Conservation (phyloP, 2,797 vertebrate genomes). For the Australoheros facetus region DNA sequence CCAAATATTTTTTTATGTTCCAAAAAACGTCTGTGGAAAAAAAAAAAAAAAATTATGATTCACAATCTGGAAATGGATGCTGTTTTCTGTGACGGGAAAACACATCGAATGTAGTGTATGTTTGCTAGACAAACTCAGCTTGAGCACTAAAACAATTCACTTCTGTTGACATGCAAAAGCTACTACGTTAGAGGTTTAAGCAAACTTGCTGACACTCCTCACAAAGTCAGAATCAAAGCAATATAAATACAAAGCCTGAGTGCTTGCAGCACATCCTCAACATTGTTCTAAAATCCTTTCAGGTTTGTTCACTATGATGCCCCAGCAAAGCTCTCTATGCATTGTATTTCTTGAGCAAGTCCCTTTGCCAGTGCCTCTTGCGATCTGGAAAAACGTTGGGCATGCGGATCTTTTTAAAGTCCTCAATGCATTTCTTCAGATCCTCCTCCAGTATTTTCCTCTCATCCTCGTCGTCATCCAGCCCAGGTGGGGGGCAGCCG, state of each 20-base stretch:
- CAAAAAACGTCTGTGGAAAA: constrained; percentile 6
- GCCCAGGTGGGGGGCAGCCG: constrained; percentile 34
- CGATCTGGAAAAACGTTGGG: constrained; percentile 87
- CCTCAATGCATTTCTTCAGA: constrained; percentile 90
- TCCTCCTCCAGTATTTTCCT: constrained; percentile 84
- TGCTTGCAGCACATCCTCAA: background rate
- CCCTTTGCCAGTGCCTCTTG: constrained; percentile 91
- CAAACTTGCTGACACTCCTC: constrained; percentile 33
- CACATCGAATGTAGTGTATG: constrained; percentile 1
- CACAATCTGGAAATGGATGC: constrained; percentile 19
- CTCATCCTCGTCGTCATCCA: constrained; percentile 81
- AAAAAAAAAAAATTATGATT: constrained; percentile 11
- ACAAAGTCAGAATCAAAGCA: constrained; percentile 3
- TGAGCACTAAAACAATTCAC: constrained; percentile 32
- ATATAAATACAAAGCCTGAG: constrained; percentile 1
- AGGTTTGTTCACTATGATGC: background rate
- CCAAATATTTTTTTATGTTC: background rate
- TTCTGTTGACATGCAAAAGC: constrained; percentile 56
- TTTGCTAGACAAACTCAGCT: constrained; percentile 25
- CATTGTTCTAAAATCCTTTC: constrained; percentile 12
- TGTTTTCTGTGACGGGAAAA: constrained; percentile 28
- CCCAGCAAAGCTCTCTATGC: constrained; percentile 61
- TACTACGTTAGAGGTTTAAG: constrained; percentile 33
- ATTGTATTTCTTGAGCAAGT: constrained; percentile 90
- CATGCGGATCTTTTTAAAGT: constrained; percentile 88